Percentiles rank a stretch among this genome's conserved stretches.
Conservation (phyloP, 2,113 vertebrate genomes). For the Myotis lucifugus region DNA sequence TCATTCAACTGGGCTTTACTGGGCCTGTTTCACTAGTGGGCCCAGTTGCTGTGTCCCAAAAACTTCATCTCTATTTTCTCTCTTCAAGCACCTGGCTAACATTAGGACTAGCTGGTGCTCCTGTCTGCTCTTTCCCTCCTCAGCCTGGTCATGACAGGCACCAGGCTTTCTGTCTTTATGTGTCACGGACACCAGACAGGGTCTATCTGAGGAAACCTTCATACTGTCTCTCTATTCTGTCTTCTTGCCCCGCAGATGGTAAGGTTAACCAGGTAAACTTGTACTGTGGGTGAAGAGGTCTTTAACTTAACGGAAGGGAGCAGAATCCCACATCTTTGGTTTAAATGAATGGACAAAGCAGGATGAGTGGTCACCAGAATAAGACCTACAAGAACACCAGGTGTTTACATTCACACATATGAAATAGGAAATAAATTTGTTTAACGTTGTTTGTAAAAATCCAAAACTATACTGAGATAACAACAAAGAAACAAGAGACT, state of each 20-base stretch:
- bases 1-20: neutral
- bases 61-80: neutral
- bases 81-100: neutral
- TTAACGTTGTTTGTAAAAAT: neutral
- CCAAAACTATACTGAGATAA: neutral
- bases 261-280: neutral
- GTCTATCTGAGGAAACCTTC: neutral
- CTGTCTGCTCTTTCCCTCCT: neutral
- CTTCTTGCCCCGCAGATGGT: neutral
- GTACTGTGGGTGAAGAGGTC: neutral
- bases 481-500: neutral
- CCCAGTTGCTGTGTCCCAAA: neutral
- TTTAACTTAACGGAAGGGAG: neutral
- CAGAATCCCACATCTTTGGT: neutral
- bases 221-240: neutral
- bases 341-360: slow-evolving; percentile 1
- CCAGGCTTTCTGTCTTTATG: neutral
- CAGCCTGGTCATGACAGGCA: neutral
- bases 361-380: neutral
- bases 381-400: neutral
- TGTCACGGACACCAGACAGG: neutral
- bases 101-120: neutral
- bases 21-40: neutral
- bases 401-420: neutral
- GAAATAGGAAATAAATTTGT: neutral